phyloP scores from a whole-genome alignment of 2,888 invertebrate species.

The Sturmia bella region DNA sequence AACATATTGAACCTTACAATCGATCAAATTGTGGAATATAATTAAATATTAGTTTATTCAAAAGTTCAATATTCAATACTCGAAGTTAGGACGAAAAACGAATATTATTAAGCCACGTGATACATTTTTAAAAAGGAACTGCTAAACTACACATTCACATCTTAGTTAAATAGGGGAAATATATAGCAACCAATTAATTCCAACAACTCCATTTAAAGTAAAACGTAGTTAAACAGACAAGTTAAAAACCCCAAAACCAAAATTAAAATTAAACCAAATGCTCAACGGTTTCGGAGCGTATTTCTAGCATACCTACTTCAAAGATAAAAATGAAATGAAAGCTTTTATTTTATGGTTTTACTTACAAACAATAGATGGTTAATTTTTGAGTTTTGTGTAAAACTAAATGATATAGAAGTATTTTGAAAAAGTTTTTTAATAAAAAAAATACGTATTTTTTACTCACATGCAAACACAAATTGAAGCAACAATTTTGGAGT shows the following conservation, averaged over 20 bases:
- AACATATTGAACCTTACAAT: constrained; percentile 19
- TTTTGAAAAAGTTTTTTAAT: constrained; percentile 62
- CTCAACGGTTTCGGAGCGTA: constrained; percentile 81
- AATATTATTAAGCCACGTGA: no score
- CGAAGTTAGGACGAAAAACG: constrained; percentile 11
- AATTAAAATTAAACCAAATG: constrained; percentile 75
- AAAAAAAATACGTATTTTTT: constrained; percentile 48
- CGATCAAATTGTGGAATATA: constrained; percentile 30
- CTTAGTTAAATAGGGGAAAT: constrained; percentile 36
- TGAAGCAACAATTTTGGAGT: constrained; percentile 57
- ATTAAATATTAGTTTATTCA: constrained; percentile 46
- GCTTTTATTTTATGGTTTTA: constrained; percentile 65
- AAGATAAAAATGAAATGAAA: constrained; percentile 58
- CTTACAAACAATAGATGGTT: constrained; percentile 57
- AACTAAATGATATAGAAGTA: constrained; percentile 47
- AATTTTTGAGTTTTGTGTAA: constrained; percentile 56
- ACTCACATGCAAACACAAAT: constrained; percentile 36
- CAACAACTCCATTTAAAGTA: constrained; percentile 52
- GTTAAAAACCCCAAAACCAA: constrained; percentile 61
- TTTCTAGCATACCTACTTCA: constrained; percentile 66
- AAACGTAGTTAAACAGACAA: constrained; percentile 67
- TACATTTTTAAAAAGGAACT: constrained; percentile 30
- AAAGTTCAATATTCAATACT: constrained; percentile 54
- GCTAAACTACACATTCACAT: constrained; percentile 18
- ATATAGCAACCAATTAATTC: constrained; percentile 47